Evolutionary conservation across 2,113 vertebrate species (phyloP).

Genomic region (Falcunculus frontatus): DNA sequence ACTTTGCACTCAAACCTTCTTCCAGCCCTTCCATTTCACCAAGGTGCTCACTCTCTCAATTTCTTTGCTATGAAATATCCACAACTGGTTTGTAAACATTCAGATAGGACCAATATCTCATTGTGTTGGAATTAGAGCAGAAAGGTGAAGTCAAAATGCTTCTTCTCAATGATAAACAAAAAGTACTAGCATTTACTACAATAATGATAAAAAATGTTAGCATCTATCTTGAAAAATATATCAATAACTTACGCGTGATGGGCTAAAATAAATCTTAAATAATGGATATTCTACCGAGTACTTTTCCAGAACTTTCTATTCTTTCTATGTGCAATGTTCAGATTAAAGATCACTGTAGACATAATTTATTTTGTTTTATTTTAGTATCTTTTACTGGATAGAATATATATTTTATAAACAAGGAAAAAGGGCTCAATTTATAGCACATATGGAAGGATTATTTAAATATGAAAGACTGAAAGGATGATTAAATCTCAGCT

Average conservation of each 20-base stretch:
- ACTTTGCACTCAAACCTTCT: background rate
- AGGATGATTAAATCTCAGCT: conserved; percentile 14
- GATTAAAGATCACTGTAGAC: background rate
- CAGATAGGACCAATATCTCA: background rate
- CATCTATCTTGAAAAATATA: background rate
- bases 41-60: background rate
- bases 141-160: background rate
- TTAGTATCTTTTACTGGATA: background rate
- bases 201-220: background rate
- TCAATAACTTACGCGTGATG: background rate
- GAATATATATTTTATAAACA: background rate
- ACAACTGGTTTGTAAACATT: background rate
- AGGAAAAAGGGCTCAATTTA: background rate
- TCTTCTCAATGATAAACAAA: background rate
- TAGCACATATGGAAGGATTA: background rate
- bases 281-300: background rate
- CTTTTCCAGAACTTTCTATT: background rate
- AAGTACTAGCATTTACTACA: background rate
- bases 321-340: background rate
- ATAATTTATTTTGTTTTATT: background rate
- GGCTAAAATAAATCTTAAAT: background rate
- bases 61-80: background rate
- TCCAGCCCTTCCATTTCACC: background rate
- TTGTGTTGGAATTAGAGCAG: background rate
- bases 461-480: conserved; percentile 25